These are phyloP conservation scores for Falco cherrug DNA, from an alignment of 2,797 vertebrate genomes.

Conservation along the genomic window DNA sequence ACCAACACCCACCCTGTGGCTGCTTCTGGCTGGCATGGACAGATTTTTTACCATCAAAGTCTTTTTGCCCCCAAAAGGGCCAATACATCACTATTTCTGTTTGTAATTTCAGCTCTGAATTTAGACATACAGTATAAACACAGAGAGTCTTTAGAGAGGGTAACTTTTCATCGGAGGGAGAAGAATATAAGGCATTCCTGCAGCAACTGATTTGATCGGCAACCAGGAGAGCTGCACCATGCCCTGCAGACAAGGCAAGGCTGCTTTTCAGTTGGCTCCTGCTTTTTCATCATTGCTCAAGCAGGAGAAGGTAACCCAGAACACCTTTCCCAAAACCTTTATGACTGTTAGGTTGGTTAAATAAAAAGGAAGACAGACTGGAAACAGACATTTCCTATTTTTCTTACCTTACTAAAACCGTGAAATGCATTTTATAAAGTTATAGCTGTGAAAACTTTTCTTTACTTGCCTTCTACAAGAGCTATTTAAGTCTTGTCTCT, in stretches of 20 bases:
- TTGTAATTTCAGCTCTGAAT: neutral
- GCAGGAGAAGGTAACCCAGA: neutral
- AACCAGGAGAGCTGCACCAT: neutral
- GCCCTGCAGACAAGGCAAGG: neutral
- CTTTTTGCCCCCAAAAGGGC: neutral
- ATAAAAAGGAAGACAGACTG: neutral
- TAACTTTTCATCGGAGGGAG: neutral
- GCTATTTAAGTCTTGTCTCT: neutral
- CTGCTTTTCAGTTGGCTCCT: neutral
- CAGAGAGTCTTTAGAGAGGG: neutral
- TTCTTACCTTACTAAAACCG: neutral
- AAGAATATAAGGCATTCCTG: neutral
- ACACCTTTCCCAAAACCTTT: neutral
- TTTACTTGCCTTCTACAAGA: neutral
- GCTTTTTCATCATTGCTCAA: neutral
- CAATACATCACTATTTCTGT: neutral
- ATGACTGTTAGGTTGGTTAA: neutral
- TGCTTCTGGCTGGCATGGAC: accelerated
- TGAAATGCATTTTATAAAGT: neutral
- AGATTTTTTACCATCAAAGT: neutral
- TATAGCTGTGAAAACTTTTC: neutral
- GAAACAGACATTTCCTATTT: neutral
- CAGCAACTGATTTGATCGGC: neutral
- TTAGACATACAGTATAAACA: neutral
- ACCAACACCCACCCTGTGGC: neutral